Evolutionary conservation across 2,888 invertebrate genomes (phyloP).

Genomic region (Agapostemon virescens): DNA sequence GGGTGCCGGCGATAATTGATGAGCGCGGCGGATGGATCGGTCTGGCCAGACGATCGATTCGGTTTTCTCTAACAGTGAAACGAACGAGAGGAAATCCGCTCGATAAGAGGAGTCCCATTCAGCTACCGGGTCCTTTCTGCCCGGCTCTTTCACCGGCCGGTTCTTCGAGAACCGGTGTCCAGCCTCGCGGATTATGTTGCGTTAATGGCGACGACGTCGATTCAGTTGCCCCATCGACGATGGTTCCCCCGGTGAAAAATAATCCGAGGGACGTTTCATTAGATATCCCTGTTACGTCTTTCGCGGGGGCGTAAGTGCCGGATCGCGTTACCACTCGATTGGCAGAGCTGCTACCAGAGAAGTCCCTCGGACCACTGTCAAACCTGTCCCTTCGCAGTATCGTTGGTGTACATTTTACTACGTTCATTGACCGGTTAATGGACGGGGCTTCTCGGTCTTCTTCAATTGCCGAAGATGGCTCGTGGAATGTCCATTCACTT

Average conservation of each 20-base stretch:
- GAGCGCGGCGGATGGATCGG: conserved; percentile 47
- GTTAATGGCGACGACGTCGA: conserved; percentile 47
- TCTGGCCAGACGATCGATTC: conserved; percentile 32
- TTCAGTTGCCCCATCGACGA: conserved; percentile 21
- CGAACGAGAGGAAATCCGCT: conserved; percentile 13
- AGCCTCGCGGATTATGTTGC: conserved; percentile 45
- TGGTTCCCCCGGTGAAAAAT: conserved; percentile 44
- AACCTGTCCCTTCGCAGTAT: conserved; percentile 18
- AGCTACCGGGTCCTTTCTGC: not conserved
- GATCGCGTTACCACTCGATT: conserved; percentile 51
- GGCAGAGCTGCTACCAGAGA: conserved; percentile 35
- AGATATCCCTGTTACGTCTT: conserved; percentile 48
- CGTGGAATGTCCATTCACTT: not conserved
- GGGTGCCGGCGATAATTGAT: conserved; percentile 52
- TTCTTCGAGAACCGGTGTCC: conserved; percentile 22
- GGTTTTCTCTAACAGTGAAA: conserved; percentile 9
- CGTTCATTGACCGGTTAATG: conserved; percentile 1
- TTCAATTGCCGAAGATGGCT: not conserved
- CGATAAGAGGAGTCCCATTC: conserved; percentile 10
- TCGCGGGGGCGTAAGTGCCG: conserved; percentile 39
- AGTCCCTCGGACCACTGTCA: conserved; percentile 36
- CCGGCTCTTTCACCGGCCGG: conserved; percentile 9
- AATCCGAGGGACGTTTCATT: conserved; percentile 50
- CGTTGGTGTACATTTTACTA: conserved; percentile 50
- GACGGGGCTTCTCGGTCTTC: not conserved